A percentile compares a stretch with the other conserved stretches of the same genome.
Conservation (phyloP, 2,888 invertebrate genomes). For the Cremastobaeus sp. region DNA sequence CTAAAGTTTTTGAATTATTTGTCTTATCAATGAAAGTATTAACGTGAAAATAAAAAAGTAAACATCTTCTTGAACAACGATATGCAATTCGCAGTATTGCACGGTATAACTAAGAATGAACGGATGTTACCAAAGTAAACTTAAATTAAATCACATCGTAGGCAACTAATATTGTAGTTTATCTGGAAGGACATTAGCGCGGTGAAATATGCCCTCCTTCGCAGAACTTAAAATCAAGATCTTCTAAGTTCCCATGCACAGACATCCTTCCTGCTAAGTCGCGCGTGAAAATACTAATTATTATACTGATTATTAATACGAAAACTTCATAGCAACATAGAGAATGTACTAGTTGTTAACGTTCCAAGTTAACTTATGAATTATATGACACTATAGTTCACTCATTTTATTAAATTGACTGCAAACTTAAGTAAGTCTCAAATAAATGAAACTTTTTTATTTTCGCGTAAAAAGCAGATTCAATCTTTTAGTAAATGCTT, state of each 20-base stretch:
- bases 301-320: constrained; percentile 78
- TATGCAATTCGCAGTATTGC: constrained; percentile 30
- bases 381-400: constrained; percentile 44
- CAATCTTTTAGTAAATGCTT: too few species aligned
- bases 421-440: too few species aligned
- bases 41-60: constrained; percentile 9
- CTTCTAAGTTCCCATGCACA: constrained; percentile 66
- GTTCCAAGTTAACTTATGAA: constrained; percentile 58
- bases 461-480: too few species aligned
- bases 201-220: constrained; percentile 76
- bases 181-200: constrained; percentile 78
- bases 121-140: constrained; percentile 77
- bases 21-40: not conserved
- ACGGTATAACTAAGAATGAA: constrained; percentile 63
- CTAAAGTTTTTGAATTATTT: too few species aligned
- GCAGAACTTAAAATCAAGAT: constrained; percentile 78
- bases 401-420: constrained; percentile 49
- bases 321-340: constrained; percentile 71
- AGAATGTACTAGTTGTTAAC: constrained; percentile 58
- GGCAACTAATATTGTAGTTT: constrained; percentile 78
- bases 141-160: constrained; percentile 78
- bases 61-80: constrained; percentile 15
- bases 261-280: constrained; percentile 77
- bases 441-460: too few species aligned
- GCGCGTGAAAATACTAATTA: constrained; percentile 79